Evolutionary conservation across 2,113 vertebrate species (phyloP), one percentile per base, ranked within the genome.

Genomic region (Noctilio leporinus): DNA sequence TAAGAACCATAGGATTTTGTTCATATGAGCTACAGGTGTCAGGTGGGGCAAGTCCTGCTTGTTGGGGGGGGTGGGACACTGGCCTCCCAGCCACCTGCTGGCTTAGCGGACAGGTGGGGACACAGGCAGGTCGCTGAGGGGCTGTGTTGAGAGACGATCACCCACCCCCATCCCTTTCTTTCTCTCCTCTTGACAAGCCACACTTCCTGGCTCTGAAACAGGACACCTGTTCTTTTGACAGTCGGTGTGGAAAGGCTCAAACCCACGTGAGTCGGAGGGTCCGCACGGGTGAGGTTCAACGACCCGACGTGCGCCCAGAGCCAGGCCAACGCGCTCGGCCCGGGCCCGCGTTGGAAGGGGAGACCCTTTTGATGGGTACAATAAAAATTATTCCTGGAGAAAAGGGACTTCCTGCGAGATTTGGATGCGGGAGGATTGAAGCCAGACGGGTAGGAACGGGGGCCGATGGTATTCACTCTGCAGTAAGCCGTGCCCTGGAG

Each of bases 371-470:
- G 26, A 35, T 20, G 35, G 26, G 53, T 64, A 80, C 86, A 88
- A 80, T 62, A 9, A 81, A 38, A 49, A 14, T 30, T 2, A 33
- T 70, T 83, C 14, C 28, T 90, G 10, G 40, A 47, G 45, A 90
- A 85, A 85, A 86, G 24, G 17, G 15, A 33, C 40, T 86, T 78
- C 83, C n/a, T 15, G 51, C 24, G 67, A 73, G 95, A 80, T 14
- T 17, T 5, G 78, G 16, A 35, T 22, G 3, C 26, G 53, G 0
- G 0, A 12, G 7, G 3, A 70, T 10, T 51, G 38, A 77, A 81
- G 38, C 30, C 19, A 19, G 64, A 22, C 14, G n/a, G 14, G 24
- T 15, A 49, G 40, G 51, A 73, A 77, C 86, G 0, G 28, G 4
- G 49, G 6, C 1, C 64, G 45, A 88, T 35, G 45, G 22, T 16